phyloP scores from a whole-genome alignment of 2,888 invertebrate species.

The Entomobrya proxima region DNA sequence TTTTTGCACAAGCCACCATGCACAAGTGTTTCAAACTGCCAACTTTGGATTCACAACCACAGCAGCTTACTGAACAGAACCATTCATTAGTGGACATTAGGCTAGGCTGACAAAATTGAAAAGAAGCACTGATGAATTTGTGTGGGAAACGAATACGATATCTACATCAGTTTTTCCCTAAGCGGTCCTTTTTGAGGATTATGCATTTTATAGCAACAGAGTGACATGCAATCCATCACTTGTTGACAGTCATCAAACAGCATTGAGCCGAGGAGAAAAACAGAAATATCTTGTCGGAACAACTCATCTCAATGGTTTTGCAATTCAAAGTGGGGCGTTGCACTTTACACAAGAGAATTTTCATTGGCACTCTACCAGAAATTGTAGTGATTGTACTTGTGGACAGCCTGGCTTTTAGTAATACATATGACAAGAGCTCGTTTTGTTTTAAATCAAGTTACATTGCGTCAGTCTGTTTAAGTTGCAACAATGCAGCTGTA shows the following conservation, averaged over 20 bases:
- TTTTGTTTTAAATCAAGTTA: conserved; percentile 26
- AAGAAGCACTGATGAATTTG: background rate
- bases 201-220: background rate
- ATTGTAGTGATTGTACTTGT: background rate
- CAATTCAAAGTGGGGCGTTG: background rate
- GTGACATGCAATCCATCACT: background rate
- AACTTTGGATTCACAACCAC: background rate
- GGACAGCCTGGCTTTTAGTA: background rate
- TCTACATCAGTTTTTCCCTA: background rate
- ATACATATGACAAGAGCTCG: background rate
- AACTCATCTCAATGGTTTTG: background rate
- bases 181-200: background rate
- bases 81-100: background rate
- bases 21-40: background rate
- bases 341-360: background rate
- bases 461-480: background rate
- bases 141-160: background rate
- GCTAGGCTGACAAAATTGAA: background rate
- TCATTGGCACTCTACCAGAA: background rate
- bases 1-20: background rate
- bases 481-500: background rate
- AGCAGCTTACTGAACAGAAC: background rate
- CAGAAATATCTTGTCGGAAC: background rate
- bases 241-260: background rate
- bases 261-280: background rate